Percentiles rank a stretch among this genome's conserved stretches.
Evolutionary conservation across 2,113 vertebrate genomes (phyloP).

Genomic region (Ophthalmotilapia sp.): DNA sequence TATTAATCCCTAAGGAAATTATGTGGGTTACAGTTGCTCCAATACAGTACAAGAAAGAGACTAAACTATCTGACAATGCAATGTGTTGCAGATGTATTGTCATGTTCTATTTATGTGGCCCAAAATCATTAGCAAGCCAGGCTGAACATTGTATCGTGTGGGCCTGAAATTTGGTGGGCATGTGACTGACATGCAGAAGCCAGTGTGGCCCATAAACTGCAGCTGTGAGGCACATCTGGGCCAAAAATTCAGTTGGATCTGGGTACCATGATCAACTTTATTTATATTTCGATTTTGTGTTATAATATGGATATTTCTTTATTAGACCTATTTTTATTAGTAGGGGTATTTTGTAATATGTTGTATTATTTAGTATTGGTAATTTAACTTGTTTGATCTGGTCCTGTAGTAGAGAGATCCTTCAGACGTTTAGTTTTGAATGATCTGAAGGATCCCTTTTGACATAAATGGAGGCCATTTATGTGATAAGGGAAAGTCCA

Average conservation of each 20-base stretch:
- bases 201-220: not conserved
- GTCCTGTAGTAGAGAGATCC: not conserved
- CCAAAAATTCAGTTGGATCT: not conserved
- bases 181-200: not conserved
- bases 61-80: rapidly evolving
- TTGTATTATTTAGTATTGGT: not conserved
- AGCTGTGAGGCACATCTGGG: not conserved
- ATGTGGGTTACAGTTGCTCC: not conserved
- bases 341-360: not conserved
- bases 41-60: not conserved
- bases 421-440: not conserved
- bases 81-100: not conserved
- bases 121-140: not conserved
- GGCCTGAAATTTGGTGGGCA: not conserved
- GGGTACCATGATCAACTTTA: not conserved
- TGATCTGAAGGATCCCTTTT: not conserved
- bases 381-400: not conserved
- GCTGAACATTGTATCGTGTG: not conserved
- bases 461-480: not conserved
- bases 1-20: not conserved
- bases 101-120: not conserved
- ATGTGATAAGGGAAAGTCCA: not conserved
- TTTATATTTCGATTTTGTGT: not conserved
- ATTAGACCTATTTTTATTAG: not conserved
- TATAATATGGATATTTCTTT: not conserved